Percentiles rank a stretch among this genome's conserved stretches.
Conservation (phyloP, 2,113 vertebrate genomes). For the Mastomys coucha region DNA sequence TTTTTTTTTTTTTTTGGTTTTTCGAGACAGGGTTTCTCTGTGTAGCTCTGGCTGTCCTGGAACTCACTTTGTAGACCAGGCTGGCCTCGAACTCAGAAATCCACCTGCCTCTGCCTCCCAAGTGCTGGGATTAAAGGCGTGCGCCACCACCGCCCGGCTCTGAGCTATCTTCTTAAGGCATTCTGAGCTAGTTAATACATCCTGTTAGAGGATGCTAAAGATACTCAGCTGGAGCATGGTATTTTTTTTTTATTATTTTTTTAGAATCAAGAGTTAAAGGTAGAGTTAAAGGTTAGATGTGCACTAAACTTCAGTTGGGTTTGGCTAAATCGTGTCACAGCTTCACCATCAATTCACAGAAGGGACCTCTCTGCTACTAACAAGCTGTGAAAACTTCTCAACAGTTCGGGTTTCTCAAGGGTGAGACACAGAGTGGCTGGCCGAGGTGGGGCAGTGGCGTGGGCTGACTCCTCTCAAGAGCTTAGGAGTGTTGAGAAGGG, state of each 20-base stretch:
- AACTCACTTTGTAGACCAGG: too few relatives aligned
- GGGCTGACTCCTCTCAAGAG: not conserved
- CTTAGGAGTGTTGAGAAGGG: not conserved
- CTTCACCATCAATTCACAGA: not conserved
- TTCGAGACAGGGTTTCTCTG: too few relatives aligned
- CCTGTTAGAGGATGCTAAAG: not conserved
- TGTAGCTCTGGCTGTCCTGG: too few relatives aligned
- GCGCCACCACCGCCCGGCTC: too few relatives aligned
- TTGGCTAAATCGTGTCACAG: not conserved
- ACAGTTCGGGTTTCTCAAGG: not conserved
- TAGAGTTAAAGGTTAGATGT: not conserved
- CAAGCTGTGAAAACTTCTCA: not conserved
- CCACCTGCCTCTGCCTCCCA: too few relatives aligned
- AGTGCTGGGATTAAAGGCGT: too few relatives aligned
- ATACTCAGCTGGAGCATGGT: not conserved
- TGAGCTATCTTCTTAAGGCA: not conserved
- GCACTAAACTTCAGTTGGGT: not conserved
- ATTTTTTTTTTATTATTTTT: not conserved
- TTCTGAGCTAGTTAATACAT: not conserved
- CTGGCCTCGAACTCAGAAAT: too few relatives aligned
- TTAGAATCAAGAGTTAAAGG: not conserved
- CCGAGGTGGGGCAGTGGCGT: fast-evolving
- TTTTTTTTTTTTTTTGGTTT: too few relatives aligned
- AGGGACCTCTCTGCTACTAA: not conserved
- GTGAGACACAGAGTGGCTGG: not conserved